Percentiles rank a stretch among this genome's conserved stretches.
phyloP scores from a whole-genome alignment of 2,797 vertebrate genomes.

The Melanotaenia pygmaea region DNA sequence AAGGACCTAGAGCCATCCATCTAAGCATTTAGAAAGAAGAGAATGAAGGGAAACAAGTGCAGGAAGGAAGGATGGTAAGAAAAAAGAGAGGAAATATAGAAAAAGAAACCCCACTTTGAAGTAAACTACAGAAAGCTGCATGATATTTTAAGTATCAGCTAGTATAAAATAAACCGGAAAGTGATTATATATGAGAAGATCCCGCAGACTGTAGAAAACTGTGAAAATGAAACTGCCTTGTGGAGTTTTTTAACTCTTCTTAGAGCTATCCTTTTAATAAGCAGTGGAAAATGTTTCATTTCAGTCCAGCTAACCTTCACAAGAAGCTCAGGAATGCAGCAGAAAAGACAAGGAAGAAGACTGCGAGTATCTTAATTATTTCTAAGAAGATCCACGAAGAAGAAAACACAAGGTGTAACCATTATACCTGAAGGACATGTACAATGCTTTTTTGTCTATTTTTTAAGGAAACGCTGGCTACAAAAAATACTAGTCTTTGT shows the following conservation, averaged over 20 bases:
- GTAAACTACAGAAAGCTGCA: conserved; percentile 1
- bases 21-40: conserved; percentile 68
- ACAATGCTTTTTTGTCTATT: neutral
- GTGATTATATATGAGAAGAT: neutral
- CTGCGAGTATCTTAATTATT: neutral
- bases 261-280: neutral
- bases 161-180: neutral
- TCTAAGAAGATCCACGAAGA: neutral
- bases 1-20: conserved; percentile 82
- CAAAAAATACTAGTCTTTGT: conserved; percentile 1
- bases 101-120: conserved; percentile 22
- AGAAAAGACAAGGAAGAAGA: neutral
- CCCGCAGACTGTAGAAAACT: neutral
- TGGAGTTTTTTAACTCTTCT: neutral
- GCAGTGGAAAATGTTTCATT: neutral
- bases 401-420: neutral
- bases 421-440: neutral
- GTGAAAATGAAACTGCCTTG: neutral
- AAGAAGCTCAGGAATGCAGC: neutral
- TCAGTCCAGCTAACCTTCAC: neutral
- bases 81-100: conserved; percentile 22
- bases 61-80: conserved; percentile 38
- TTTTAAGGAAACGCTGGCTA: neutral
- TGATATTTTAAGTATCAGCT: neutral
- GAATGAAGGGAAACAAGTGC: conserved; percentile 47